A percentile compares a stretch with the other conserved stretches of the same genome.
phyloP scores from a whole-genome alignment of 1,140 invertebrate species.

The Planococcus citri region DNA sequence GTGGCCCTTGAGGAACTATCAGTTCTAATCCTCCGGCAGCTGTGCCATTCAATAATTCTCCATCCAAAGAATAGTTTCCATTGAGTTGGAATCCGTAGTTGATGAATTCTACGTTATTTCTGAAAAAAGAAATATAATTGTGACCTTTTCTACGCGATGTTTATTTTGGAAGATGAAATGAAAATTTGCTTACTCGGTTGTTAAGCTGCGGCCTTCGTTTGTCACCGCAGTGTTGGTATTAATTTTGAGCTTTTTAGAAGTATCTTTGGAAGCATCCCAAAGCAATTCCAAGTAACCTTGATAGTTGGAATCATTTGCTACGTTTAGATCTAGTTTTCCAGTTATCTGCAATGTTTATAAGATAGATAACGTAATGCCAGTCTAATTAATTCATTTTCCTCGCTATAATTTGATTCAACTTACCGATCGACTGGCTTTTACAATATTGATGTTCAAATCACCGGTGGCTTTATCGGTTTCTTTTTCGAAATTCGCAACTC shows the following conservation, averaged over 20 bases:
- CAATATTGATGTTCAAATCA: not conserved
- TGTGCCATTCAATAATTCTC: not conserved
- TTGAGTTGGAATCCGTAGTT: constrained; percentile 1
- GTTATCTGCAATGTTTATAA: not conserved
- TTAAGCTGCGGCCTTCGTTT: not conserved
- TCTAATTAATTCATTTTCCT: no score
- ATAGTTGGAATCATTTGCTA: not conserved
- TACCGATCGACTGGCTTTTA: not conserved
- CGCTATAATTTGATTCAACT: not conserved
- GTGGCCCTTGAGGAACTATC: not conserved
- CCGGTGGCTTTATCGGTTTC: not conserved
- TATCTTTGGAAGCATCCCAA: constrained; percentile 11
- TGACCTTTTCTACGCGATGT: no score
- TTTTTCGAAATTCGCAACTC: not conserved
- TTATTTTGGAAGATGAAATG: not conserved
- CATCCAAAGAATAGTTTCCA: not conserved
- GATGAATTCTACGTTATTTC: not conserved
- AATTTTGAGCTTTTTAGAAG: not conserved
- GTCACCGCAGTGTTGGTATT: not conserved
- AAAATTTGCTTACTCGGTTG: not conserved
- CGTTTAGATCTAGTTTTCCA: not conserved
- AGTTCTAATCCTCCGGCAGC: not conserved
- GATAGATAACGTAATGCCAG: not conserved
- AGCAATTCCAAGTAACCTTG: not conserved
- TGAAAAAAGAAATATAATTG: not conserved